These are phyloP conservation scores for Eupristina koningsbergeri DNA, from an alignment of 1,140 invertebrate species.

Conservation along the genomic window DNA sequence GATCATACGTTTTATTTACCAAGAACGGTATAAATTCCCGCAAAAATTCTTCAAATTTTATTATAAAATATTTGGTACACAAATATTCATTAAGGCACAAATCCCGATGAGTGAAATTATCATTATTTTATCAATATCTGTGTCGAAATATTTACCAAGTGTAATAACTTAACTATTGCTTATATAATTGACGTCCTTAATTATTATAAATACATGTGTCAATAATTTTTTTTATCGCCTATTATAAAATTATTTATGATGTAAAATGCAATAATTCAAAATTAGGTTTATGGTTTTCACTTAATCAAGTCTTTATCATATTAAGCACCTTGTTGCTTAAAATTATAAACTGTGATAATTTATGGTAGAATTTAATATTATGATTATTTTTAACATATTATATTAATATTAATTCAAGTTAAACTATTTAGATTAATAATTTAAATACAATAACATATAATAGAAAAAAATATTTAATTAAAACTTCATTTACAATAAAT, in stretches of 20 bases:
- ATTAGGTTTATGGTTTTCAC: too few species aligned
- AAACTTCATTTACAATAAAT: too few species aligned
- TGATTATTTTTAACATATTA: too few species aligned
- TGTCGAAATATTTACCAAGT: background rate
- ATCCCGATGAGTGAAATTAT: background rate
- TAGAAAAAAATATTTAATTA: too few species aligned
- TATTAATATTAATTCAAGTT: too few species aligned
- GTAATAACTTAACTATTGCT: background rate
- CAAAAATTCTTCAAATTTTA: background rate
- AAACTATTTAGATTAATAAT: too few species aligned
- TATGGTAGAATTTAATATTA: too few species aligned
- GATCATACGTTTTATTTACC: background rate
- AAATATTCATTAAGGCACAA: background rate
- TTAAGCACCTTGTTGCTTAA: too few species aligned
- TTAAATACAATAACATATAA: too few species aligned
- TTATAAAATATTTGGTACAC: background rate
- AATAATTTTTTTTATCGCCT: background rate
- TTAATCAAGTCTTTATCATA: too few species aligned
- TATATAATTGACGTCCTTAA: background rate
- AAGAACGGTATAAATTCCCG: background rate
- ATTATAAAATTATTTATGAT: background rate
- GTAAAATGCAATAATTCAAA: too few species aligned
- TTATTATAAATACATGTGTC: background rate
- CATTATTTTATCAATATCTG: background rate
- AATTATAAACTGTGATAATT: too few species aligned